phyloP scores from a whole-genome alignment of 2,113 vertebrate genomes.

The Tenrec ecaudatus region DNA sequence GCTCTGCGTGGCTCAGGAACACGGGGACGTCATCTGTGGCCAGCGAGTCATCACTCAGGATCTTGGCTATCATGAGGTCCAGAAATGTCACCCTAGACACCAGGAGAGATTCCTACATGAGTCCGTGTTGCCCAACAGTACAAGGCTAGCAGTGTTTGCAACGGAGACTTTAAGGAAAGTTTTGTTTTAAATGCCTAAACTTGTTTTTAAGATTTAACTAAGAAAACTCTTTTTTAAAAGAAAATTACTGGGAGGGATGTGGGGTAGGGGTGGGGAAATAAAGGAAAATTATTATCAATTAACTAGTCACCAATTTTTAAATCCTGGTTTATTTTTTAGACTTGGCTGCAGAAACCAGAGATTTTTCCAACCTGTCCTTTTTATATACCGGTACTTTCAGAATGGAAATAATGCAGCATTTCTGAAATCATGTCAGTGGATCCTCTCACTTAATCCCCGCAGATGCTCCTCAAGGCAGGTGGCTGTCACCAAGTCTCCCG shows the following conservation, averaged over 20 bases:
- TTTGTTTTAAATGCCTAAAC: not conserved
- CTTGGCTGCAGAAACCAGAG: not conserved
- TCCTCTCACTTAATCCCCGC: no score
- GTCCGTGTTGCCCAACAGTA: rapidly evolving
- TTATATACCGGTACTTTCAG: not conserved
- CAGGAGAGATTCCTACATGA: not conserved
- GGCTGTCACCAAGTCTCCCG: not conserved
- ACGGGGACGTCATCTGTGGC: conserved; percentile 81
- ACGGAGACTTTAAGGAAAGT: not conserved
- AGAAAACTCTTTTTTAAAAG: conserved; percentile 8
- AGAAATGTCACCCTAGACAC: conserved; percentile 90
- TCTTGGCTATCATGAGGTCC: conserved; percentile 90
- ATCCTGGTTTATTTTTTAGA: not conserved
- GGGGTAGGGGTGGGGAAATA: no score
- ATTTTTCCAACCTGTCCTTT: not conserved
- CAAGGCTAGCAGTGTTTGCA: rapidly evolving
- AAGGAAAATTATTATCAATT: not conserved
- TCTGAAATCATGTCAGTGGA: not conserved
- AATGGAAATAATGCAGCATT: not conserved
- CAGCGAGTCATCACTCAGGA: conserved; percentile 81
- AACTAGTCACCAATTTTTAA: not conserved
- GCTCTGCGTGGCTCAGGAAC: conserved; percentile 85
- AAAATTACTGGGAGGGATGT: no score
- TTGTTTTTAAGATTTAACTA: not conserved
- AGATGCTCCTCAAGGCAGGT: not conserved